Base-by-base conservation (phyloP, 2,888 invertebrate genomes). In the Lasius platythorax region DNA sequence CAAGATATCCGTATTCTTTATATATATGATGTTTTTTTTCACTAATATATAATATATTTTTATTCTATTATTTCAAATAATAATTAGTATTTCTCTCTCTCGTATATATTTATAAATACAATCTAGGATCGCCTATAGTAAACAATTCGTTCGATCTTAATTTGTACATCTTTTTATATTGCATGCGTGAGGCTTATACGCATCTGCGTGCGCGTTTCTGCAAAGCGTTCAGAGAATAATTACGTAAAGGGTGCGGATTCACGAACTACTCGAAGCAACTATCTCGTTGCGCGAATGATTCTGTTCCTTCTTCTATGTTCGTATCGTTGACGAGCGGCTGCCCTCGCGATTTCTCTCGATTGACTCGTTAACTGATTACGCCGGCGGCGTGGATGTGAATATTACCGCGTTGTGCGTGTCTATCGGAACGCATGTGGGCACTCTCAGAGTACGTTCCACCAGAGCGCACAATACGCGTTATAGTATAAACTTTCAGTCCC, bases 341-440 rank as follows among this genome's bases (percentile, higher is more conserved):
- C 91, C 89, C 88, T 91, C 89, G 79, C 87, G 86, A 88, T 81
- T 84, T 85, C 84, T 89, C 89, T 90, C 91, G 89, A 92, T 93
- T 93, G 90, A 79, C 93, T 92, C 85, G 92, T 93, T 93, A 93
- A 91, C 81, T 83, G 89, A 91, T 92, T 91, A 90, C 83, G 87
- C 81, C 84, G 82, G 84, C 50, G 85, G 78, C 50, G 84, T 37
- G 68, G 79, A 85, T 86, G 68, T 84, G 86, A 85, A 85, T 73
- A 87, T 56, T 33, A 73, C 46, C 53, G 61, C 50, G 30, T 72
- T 4, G 61, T 46, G 70, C 72, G 66, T 74, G 76, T 64, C 58
- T 66, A 75, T 58, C 23, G 72, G 83, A 85, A 75, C 74, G 83
- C 76, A 82, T 82, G 87, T 87, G 76, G 61, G 50, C 68, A 70